A percentile compares a stretch with the other conserved stretches of the same genome.
phyloP scores from a whole-genome alignment of 2,113 vertebrate species.

The Psittacula cyanocephala region DNA sequence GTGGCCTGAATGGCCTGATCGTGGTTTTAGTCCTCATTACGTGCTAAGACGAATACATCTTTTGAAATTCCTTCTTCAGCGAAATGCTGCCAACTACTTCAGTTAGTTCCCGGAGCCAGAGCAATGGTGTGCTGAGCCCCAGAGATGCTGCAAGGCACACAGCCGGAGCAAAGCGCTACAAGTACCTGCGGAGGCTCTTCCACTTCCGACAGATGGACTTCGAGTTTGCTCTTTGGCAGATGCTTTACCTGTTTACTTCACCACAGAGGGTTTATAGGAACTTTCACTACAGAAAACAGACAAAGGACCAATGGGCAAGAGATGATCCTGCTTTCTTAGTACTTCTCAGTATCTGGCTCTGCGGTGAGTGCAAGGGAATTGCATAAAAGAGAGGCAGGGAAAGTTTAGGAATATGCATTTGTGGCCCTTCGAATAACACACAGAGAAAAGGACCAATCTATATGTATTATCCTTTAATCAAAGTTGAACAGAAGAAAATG shows the following conservation, averaged over 20 bases:
- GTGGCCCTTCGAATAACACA: background rate
- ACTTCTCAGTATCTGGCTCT: slow-evolving; percentile 94
- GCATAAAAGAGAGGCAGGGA: background rate
- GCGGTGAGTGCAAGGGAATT: slow-evolving; percentile 76
- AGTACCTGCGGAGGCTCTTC: slow-evolving; percentile 91
- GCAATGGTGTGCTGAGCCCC: slow-evolving; percentile 79
- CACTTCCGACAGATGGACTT: slow-evolving; percentile 96
- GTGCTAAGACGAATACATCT: background rate
- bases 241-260: slow-evolving; percentile 96
- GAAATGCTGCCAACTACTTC: slow-evolving; percentile 90
- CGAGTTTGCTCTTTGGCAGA: slow-evolving; percentile 97
- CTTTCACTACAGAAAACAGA: slow-evolving; percentile 98
- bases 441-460: background rate
- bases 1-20: rapidly evolving
- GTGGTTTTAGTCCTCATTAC: rapidly evolving
- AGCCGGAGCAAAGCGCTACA: slow-evolving; percentile 92
- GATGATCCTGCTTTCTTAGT: slow-evolving; percentile 96
- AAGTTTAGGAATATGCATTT: background rate
- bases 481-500: background rate
- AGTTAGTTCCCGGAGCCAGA: slow-evolving; percentile 66
- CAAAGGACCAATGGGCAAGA: slow-evolving; percentile 97
- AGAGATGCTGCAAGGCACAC: slow-evolving; percentile 91
- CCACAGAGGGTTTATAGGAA: slow-evolving; percentile 97
- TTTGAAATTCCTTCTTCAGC: slow-evolving; percentile 22
- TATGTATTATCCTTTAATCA: background rate